Conservation (phyloP, 2,797 vertebrate species). For the Rhinogobio ventralis region DNA sequence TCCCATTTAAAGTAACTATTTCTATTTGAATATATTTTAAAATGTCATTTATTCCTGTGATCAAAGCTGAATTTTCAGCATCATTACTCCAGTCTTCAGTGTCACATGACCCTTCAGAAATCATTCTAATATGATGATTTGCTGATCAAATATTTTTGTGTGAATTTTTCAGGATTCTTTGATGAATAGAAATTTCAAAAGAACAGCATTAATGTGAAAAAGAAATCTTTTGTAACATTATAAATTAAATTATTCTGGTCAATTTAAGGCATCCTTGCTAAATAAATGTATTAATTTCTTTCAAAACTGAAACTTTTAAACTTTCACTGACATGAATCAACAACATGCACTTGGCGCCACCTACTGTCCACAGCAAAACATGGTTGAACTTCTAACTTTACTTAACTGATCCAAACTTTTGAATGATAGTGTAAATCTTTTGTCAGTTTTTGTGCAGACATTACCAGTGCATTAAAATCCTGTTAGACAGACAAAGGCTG, state of each 20-base stretch:
- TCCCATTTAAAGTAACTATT: not conserved
- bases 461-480: constrained; percentile 8
- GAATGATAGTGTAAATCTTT: not conserved
- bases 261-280: not conserved
- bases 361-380: not conserved
- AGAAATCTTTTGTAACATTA: not conserved
- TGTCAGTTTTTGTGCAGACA: not conserved
- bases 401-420: not conserved
- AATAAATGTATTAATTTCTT: not conserved
- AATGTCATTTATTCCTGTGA: not conserved
- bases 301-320: not conserved
- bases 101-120: not conserved
- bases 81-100: not conserved
- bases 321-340: not conserved
- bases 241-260: not conserved
- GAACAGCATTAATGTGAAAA: not conserved
- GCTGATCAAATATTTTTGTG: not conserved
- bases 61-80: not conserved
- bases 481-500: not conserved
- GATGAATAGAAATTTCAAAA: not conserved
- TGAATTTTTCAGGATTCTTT: not conserved
- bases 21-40: not conserved
- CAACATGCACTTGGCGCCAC: not conserved
- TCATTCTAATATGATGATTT: not conserved
- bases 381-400: too few relatives aligned